These are phyloP conservation scores for Pseudochirops cupreus DNA, from an alignment of 2,797 vertebrate species.

Conservation along the genomic window DNA sequence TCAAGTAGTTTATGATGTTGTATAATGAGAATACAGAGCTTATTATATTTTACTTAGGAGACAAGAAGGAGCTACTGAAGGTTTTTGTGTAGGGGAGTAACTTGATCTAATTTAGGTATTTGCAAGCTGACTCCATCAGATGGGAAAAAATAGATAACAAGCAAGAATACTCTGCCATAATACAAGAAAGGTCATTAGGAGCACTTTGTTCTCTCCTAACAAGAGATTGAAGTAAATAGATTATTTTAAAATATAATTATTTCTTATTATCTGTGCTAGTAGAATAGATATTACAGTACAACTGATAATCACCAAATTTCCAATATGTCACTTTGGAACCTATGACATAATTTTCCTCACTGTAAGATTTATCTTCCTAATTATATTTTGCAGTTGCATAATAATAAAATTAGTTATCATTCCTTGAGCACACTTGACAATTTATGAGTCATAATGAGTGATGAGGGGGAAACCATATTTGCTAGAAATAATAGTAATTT, in stretches of 20 bases:
- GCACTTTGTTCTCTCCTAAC: background rate
- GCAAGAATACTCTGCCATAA: background rate
- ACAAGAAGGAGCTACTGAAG: background rate
- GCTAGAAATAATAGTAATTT: background rate
- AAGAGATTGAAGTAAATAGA: background rate
- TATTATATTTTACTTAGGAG: background rate
- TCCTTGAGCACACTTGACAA: slow-evolving; percentile 58
- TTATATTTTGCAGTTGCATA: slow-evolving; percentile 73
- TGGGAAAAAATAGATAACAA: background rate
- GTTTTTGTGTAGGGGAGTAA: background rate
- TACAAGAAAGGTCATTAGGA: background rate
- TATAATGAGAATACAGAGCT: background rate
- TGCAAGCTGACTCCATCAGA: background rate
- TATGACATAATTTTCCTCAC: slow-evolving; percentile 9
- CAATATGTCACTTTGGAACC: slow-evolving; percentile 59
- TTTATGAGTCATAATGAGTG: slow-evolving; percentile 64
- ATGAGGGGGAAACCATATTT: slow-evolving; percentile 26
- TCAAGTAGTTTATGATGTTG: background rate
- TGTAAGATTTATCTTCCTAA: slow-evolving; percentile 71
- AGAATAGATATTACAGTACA: slow-evolving; percentile 17
- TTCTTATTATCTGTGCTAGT: slow-evolving; percentile 21
- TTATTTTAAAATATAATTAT: background rate
- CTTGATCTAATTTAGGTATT: background rate
- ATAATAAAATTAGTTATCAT: slow-evolving; percentile 70
- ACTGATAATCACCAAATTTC: slow-evolving; percentile 22